Conservation (phyloP, 2,797 vertebrate genomes). For the Chanos chanos region DNA sequence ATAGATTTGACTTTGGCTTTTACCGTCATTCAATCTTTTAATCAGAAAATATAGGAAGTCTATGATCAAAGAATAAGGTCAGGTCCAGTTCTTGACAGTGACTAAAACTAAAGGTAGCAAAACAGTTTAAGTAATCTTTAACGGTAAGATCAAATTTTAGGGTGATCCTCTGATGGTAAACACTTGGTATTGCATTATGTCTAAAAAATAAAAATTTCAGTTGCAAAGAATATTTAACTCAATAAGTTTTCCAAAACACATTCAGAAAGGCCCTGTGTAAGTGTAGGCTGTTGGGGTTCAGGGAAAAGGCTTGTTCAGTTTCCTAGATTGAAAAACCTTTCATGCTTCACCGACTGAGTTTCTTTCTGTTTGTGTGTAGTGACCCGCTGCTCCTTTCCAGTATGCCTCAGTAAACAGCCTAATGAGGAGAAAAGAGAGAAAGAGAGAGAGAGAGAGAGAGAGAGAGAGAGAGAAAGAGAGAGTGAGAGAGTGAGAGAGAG, state of each 20-base stretch:
- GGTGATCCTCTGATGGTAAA: no score
- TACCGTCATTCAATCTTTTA: no score
- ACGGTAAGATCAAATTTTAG: not conserved
- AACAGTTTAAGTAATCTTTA: no score
- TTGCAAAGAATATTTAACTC: not conserved
- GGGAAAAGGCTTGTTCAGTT: constrained; percentile 13
- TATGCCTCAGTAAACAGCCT: constrained; percentile 57
- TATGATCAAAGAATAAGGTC: no score
- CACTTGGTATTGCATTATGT: not conserved
- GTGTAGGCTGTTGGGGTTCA: not conserved
- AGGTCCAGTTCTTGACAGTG: not conserved
- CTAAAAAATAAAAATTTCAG: not conserved
- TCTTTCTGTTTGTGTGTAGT: constrained; percentile 46
- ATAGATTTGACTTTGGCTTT: not conserved
- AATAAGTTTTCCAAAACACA: not conserved
- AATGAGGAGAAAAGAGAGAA: constrained; percentile 52
- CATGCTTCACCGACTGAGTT: constrained; percentile 46
- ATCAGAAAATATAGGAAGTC: no score
- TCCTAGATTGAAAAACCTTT: constrained; percentile 36
- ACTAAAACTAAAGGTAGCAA: constrained; percentile 3
- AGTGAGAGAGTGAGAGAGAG: not conserved
- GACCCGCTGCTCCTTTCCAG: constrained; percentile 53
- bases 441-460: not conserved
- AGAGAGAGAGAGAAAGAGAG: constrained; percentile 20
- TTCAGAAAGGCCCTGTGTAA: not conserved